Percentiles rank a stretch among this genome's conserved stretches.
Evolutionary conservation across 2,888 invertebrate species (phyloP).

Genomic region (Sarcophaga variegata): DNA sequence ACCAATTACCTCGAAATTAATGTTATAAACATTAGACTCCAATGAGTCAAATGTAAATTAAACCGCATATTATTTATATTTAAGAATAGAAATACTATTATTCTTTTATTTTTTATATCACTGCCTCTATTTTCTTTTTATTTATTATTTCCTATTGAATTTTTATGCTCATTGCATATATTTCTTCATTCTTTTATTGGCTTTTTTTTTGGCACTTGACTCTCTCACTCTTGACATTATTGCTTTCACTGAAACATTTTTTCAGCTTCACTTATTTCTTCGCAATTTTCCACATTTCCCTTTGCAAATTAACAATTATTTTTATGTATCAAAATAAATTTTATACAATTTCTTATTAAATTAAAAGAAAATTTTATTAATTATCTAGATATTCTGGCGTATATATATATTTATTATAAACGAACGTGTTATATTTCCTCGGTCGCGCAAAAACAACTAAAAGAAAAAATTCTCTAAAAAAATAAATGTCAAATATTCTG

Average conservation of each 20-base stretch:
- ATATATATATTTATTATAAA: background rate
- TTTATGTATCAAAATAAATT: slow-evolving; percentile 22
- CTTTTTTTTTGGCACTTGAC: slow-evolving; percentile 59
- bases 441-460: slow-evolving; percentile 65
- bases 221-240: slow-evolving; percentile 47
- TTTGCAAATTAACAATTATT: background rate
- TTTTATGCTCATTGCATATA: slow-evolving; percentile 47
- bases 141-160: slow-evolving; percentile 18
- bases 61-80: slow-evolving; percentile 66
- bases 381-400: slow-evolving; percentile 6
- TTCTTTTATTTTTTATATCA: background rate
- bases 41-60: slow-evolving; percentile 65
- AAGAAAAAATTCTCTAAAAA: slow-evolving; percentile 44
- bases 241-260: slow-evolving; percentile 29
- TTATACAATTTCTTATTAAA: slow-evolving; percentile 44
- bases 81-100: background rate
- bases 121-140: background rate
- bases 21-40: slow-evolving; percentile 69
- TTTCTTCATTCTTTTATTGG: slow-evolving; percentile 28
- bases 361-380: slow-evolving; percentile 33
- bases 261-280: slow-evolving; percentile 23
- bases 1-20: slow-evolving; percentile 70
- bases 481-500: slow-evolving; percentile 63
- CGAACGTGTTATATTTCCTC: slow-evolving; percentile 51
- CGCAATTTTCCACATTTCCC: slow-evolving; percentile 8